Percentiles rank a stretch among this genome's conserved stretches.
These are phyloP conservation scores for Cosmia pyralina DNA, from an alignment of 2,888 invertebrate species.

Conservation along the genomic window DNA sequence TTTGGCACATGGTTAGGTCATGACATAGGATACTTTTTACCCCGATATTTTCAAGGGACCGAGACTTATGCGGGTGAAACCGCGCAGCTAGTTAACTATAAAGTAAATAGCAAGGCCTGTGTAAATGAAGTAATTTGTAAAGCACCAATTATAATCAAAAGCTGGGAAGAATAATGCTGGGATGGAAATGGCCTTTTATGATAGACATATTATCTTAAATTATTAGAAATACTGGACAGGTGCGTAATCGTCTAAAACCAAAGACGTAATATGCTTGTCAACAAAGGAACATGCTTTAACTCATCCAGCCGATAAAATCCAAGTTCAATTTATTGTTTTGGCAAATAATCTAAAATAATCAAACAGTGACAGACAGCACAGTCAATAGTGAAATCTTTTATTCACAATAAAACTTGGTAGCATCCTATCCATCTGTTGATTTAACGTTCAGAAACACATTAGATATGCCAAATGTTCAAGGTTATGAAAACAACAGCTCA, in stretches of 20 bases:
- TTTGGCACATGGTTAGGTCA: too few species aligned
- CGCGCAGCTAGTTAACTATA: neutral
- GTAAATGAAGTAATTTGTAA: neutral
- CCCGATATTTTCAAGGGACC: too few species aligned
- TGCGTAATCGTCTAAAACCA: neutral
- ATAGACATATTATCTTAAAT: too few species aligned
- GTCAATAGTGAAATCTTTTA: conserved; percentile 40
- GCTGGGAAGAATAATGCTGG: too few species aligned
- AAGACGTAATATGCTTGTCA: neutral
- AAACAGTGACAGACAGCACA: conserved; percentile 12
- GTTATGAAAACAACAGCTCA: conserved; percentile 12
- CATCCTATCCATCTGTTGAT: conserved; percentile 16
- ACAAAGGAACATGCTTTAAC: conserved; percentile 13
- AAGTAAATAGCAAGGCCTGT: neutral
- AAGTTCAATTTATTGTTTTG: conserved; percentile 31
- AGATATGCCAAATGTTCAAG: conserved; percentile 18
- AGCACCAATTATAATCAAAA: neutral
- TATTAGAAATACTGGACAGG: neutral
- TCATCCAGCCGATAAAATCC: conserved; percentile 23
- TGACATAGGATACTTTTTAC: too few species aligned
- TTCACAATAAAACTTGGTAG: conserved; percentile 36
- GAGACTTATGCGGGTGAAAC: too few species aligned
- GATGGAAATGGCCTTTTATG: neutral
- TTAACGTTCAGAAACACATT: conserved; percentile 18
- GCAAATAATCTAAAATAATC: conserved; percentile 46